Base-by-base conservation (phyloP, 2,113 vertebrate genomes). In the Sinosuthora webbiana region DNA sequence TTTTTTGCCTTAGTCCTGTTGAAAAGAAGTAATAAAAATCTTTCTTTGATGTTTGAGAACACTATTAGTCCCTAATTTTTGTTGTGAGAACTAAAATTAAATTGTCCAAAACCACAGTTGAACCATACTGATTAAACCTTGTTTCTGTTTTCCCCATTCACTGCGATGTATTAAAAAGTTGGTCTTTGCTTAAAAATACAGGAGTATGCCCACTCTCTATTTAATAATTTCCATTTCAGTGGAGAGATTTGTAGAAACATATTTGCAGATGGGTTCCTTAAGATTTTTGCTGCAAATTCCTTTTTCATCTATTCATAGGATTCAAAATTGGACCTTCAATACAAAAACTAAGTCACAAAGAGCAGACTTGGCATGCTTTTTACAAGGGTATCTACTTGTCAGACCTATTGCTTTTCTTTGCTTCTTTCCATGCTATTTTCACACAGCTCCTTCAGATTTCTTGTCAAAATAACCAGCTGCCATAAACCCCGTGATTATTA, bases 381-480 rank as follows among this genome's bases (percentile, higher is more conserved):
- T 87, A 45, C 79, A 75, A 74, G 71, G 30, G 19, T 90, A 74
- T 64, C 83, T 88, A 13, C 64, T 92, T 84, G 77, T 96, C 90
- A 95, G 76, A 88, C 90, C 88, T 90, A 60, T 67, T 90, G 71
- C 95, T 93, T 95, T 95, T 92, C 79, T 86, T 93, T 86, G 79
- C 85, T 88, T 91, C 79, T 86, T 88, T 81, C 79, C 3, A 1
- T 95, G 93, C 93, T 97, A 94, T 96, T 96, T 94, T 92, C 93
- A 81, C 64, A 42, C n/a, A 42, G 49, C 88, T 96, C 69, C 64
- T 93, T 95, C 80, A 65, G 88, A 62, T 75, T 95, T 89, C 95
- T 90, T 96, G 94, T 96, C 90, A 96, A 94, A 96, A 96, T 93
- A 97, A 93, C 90, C 83, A 95, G 92, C 83, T 94, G 94, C 96